Evolutionary conservation across 2,113 vertebrate genomes (phyloP), one percentile per base, ranked within the genome.

Genomic region (Sula dactylatra): DNA sequence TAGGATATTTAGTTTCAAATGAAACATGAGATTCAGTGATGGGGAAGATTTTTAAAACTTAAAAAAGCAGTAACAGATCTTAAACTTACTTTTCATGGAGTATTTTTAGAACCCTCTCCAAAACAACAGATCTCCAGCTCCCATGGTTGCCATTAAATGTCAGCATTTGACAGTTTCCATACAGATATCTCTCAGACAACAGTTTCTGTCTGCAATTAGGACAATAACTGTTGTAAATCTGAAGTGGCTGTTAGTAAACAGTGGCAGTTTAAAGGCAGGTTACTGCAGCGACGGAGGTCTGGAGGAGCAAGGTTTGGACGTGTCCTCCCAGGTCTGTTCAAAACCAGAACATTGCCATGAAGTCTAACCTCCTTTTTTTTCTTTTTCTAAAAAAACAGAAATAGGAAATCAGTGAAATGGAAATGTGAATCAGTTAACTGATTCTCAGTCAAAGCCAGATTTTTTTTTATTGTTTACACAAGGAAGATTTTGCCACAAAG

Each of bases 81-180:
- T 72, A 64, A 89, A 91, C 31, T 83, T 72, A 40, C 25, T 89
- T 91, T 89, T 77, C 42, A 70, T 7, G 27, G n/a, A 45, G 21
- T 91, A 90, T 87, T 94, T 97, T 96, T 90, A 93, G 90, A 95
- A 84, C 65, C 17, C 12, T 24, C 55, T 93, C 38, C 82, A 88
- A 95, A 96, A 91, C 80, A 95, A 71, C 79, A 67, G 55, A 93
- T 80, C 94, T 86, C 84, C 49, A 92, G 49, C 91, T 89, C 56
- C 87, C 74, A 31, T 72, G 74, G 79, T 34, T 95, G 87, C 82
- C 87, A 91, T 81, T 82, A 96, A 93, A 92, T 80, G 81, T 95
- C 93, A 96, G 56, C 36, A 55, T 58, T 93, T 93, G 88, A 96
- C 88, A 94, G 62, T 61, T 94, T 86, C 93, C 85, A 71, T 93